Base-by-base conservation (phyloP, 2,113 vertebrate genomes). In the Sinocyclocheilus anshuiensis region DNA sequence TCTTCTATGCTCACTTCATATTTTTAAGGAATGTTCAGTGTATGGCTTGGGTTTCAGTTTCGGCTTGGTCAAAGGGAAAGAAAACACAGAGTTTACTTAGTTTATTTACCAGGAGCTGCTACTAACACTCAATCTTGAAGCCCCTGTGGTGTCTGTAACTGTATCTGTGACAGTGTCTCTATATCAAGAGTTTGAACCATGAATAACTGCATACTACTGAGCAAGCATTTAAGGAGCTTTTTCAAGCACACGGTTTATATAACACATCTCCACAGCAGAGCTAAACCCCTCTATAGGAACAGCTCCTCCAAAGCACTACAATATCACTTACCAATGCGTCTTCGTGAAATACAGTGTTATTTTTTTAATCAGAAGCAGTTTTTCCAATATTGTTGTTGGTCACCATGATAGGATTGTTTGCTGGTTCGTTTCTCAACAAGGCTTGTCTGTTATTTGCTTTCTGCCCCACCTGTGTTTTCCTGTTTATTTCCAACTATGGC, bases 141-240 rank as follows among this genome's bases (percentile, higher is more conserved):
- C 16, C 63, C 3, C 3, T 13, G 50, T 82, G 39, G 48, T 50
- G 74, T 74, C 16, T 80, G 69, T 65, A 57, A 74, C 85, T 50
- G 50, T 87, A 87, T 63, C 12, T 75, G 20, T 53, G 81, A 48
- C 45, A 86, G 72, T 12, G 65, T 72, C 24, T 80, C 63, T 81
- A 33, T 45, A 81, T 53, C 26, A 39, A 76, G 77, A 74, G 85
- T 45, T 11, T 86, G 79, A 63, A 82, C 57, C 61, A 76, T 77
- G 20, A 77, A 86, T 82, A 67, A 65, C 13, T 72, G 76, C 71
- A 77, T 24, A 39, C 48, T 57, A 81, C 79, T 67, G 85, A 82
- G 67, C 22, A 72, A 86, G 85, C 36, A 81, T 76, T 65, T 59
- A 7, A 8, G 67, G 55, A 77, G 79, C 57, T 45, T 83, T 81